Conservation (phyloP, 2,113 vertebrate genomes). For the Antigone vipio region DNA sequence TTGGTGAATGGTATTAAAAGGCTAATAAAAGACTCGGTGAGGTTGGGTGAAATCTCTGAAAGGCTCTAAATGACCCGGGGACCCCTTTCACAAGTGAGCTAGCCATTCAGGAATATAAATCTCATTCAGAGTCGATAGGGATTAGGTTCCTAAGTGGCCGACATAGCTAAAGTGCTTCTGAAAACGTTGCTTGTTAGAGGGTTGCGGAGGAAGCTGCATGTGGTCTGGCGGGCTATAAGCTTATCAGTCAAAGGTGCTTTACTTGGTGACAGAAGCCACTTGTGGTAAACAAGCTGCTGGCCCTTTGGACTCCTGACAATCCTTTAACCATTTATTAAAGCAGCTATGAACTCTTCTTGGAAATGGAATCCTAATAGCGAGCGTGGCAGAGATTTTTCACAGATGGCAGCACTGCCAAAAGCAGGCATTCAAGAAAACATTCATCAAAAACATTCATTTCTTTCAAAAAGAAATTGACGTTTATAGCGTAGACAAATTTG, state of each 20-base stretch:
- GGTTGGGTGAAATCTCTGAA: neutral
- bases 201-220: neutral
- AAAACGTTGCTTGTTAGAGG: neutral
- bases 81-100: neutral
- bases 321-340: slow-evolving; percentile 55
- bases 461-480: slow-evolving; percentile 63
- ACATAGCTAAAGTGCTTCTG: slow-evolving; percentile 19
- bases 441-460: slow-evolving; percentile 67
- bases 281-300: slow-evolving; percentile 38
- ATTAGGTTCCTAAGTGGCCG: slow-evolving; percentile 31
- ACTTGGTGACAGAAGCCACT: slow-evolving; percentile 53
- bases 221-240: neutral
- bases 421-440: slow-evolving; percentile 62
- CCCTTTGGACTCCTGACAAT: slow-evolving; percentile 26
- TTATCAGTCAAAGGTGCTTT: slow-evolving; percentile 56
- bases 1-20: neutral
- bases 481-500: slow-evolving; percentile 62
- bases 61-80: neutral
- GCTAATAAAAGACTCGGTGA: neutral
- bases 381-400: slow-evolving; percentile 54
- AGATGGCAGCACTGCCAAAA: slow-evolving; percentile 65
- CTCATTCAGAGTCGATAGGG: slow-evolving; percentile 18
- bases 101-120: slow-evolving; percentile 6
- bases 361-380: slow-evolving; percentile 36
- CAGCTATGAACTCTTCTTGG: slow-evolving; percentile 1